Percentiles rank a stretch among this genome's conserved stretches.
These are phyloP conservation scores for Gymnarchus niloticus DNA, from an alignment of 2,113 vertebrate genomes.

Conservation along the genomic window DNA sequence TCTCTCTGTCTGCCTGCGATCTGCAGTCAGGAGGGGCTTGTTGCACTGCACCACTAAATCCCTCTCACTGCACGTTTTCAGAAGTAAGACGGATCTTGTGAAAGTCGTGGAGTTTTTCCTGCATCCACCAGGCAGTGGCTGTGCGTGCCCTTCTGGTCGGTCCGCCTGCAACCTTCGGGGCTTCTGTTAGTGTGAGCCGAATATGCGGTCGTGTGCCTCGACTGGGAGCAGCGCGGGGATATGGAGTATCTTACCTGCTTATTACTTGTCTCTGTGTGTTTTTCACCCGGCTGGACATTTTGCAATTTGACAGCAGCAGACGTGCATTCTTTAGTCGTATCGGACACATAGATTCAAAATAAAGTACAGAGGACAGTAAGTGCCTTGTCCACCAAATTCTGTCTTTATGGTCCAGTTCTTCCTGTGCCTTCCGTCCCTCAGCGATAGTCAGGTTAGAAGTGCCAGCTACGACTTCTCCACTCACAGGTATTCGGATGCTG, in stretches of 20 bases:
- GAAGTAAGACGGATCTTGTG: too few species aligned
- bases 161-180: not conserved
- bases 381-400: not conserved
- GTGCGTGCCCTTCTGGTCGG: not conserved
- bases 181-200: not conserved
- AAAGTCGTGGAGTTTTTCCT: too few species aligned
- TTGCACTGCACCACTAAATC: too few species aligned
- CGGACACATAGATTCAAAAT: not conserved
- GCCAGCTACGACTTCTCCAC: not conserved
- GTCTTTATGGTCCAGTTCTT: not conserved
- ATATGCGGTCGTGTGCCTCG: not conserved
- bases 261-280: not conserved
- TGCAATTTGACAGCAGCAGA: not conserved
- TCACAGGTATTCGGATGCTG: constrained; percentile 85
- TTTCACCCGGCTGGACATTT: not conserved
- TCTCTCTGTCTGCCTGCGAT: not conserved
- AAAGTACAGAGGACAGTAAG: not conserved
- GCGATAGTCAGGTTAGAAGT: not conserved
- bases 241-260: not conserved
- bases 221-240: not conserved
- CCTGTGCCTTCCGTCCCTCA: not conserved
- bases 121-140: too few species aligned
- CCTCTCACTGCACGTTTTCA: too few species aligned
- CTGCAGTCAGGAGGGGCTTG: not conserved
- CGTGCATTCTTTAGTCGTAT: not conserved